These are phyloP conservation scores for Holocentrus rufus DNA, from an alignment of 2,797 vertebrate genomes.

Conservation along the genomic window DNA sequence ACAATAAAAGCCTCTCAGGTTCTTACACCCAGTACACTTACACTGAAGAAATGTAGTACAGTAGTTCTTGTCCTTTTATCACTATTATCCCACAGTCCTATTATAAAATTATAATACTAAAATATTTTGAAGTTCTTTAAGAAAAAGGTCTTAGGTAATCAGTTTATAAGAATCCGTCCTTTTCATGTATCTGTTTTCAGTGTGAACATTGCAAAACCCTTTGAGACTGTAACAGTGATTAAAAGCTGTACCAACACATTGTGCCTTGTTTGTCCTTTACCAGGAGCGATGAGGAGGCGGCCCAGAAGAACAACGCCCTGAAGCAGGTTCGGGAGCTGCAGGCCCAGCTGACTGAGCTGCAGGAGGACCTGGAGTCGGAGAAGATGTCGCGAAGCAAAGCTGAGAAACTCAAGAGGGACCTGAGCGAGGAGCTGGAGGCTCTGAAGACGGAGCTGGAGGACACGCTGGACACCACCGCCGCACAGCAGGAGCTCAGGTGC, in stretches of 20 bases:
- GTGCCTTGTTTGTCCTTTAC: constrained; percentile 18
- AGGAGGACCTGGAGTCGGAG: constrained; percentile 96
- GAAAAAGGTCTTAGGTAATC: too few relatives aligned
- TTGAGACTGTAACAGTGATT: too few relatives aligned
- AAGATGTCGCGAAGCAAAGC: constrained; percentile 93
- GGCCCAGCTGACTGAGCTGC: constrained; percentile 93
- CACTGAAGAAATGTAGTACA: too few relatives aligned
- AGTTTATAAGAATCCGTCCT: neutral
- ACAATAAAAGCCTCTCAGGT: too few relatives aligned
- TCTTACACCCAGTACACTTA: too few relatives aligned
- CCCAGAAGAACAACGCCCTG: constrained; percentile 93
- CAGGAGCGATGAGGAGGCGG: constrained; percentile 92
- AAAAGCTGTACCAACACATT: too few relatives aligned
- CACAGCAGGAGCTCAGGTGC: constrained; percentile 97
- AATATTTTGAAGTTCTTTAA: too few relatives aligned
- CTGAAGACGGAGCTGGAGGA: constrained; percentile 98
- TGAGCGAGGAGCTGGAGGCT: constrained; percentile 96
- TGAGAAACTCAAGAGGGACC: constrained; percentile 95
- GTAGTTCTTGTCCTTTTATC: too few relatives aligned
- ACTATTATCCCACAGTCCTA: too few relatives aligned
- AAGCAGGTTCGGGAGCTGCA: constrained; percentile 95
- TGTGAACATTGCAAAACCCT: too few relatives aligned
- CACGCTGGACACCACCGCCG: constrained; percentile 95
- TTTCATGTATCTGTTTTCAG: too few relatives aligned
- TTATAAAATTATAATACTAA: too few relatives aligned